phyloP scores from a whole-genome alignment of 2,113 vertebrate species.

The Gymnarchus niloticus region DNA sequence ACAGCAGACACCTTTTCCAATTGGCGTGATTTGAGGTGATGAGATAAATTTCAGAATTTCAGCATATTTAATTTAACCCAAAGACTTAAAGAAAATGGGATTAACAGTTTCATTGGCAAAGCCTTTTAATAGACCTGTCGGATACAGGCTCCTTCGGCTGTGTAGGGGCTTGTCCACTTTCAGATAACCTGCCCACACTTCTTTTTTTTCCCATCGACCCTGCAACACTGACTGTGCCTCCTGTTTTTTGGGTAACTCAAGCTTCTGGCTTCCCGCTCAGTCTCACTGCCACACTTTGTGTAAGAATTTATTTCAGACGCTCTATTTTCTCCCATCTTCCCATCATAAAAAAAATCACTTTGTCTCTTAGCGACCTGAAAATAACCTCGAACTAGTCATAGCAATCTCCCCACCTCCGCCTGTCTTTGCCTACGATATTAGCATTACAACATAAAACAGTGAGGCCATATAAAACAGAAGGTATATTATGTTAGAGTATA shows the following conservation, averaged over 20 bases:
- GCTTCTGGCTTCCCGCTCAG: background rate
- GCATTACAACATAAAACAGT: background rate
- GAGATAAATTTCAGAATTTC: too few species aligned
- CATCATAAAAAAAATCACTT: constrained; percentile 11
- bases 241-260: too few species aligned
- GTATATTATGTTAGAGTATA: background rate
- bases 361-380: constrained; percentile 13
- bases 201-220: background rate
- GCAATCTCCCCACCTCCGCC: background rate
- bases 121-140: background rate
- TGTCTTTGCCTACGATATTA: background rate
- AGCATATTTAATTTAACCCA: background rate
- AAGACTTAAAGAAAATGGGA: background rate
- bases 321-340: background rate
- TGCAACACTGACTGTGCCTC: background rate
- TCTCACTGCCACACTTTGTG: background rate
- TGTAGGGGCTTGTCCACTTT: background rate
- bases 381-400: background rate
- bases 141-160: background rate
- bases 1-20: background rate
- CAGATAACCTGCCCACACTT: background rate
- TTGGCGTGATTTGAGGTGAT: background rate
- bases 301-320: background rate
- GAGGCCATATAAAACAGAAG: background rate
- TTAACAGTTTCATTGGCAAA: background rate